phyloP scores from a whole-genome alignment of 2,888 invertebrate genomes.

The Chydorus sphaericus region DNA sequence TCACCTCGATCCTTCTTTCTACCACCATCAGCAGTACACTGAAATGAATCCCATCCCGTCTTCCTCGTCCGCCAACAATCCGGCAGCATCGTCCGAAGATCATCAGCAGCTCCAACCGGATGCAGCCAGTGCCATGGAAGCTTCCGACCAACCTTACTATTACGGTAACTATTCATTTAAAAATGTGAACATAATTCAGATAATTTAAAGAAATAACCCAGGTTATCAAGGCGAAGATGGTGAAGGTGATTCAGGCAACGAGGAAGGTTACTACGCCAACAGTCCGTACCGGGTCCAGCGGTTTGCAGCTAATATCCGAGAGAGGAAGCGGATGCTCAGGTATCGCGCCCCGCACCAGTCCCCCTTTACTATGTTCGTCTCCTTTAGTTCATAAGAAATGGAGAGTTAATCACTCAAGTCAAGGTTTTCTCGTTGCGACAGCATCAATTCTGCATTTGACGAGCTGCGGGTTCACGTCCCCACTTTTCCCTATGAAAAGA shows the following conservation, averaged over 20 bases:
- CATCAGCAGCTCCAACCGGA: not conserved
- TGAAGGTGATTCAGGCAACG: conserved; percentile 16
- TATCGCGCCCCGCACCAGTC: conserved; percentile 27
- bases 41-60: not conserved
- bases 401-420: not conserved
- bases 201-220: not conserved
- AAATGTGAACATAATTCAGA: not conserved
- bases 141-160: not conserved
- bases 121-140: not conserved
- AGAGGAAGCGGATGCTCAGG: conserved; percentile 96
- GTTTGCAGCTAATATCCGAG: conserved; percentile 88
- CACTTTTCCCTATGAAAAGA: conserved; percentile 96
- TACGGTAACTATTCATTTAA: not conserved
- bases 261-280: conserved; percentile 29
- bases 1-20: not conserved
- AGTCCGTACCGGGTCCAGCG: conserved; percentile 77
- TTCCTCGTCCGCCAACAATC: not conserved
- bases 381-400: not conserved
- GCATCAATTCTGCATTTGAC: conserved; percentile 98
- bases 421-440: conserved; percentile 31
- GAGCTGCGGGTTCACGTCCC: conserved; percentile 94
- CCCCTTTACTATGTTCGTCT: not conserved
- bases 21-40: not conserved
- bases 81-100: not conserved
- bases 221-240: conserved; percentile 15